Conservation (phyloP, 2,113 vertebrate genomes). For the Sminthopsis crassicaudata region DNA sequence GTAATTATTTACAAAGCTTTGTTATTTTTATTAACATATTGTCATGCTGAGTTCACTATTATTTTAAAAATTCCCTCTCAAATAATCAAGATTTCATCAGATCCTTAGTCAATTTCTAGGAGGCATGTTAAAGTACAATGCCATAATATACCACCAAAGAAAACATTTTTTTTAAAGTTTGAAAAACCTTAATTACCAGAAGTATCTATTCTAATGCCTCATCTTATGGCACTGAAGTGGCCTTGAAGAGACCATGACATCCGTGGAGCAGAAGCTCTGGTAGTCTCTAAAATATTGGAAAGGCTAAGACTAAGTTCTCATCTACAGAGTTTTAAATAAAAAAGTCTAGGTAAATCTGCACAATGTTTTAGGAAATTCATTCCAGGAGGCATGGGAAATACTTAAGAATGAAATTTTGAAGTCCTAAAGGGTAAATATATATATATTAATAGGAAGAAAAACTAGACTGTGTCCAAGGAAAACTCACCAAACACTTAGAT, state of each 20-base stretch:
- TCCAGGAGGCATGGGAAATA: neutral
- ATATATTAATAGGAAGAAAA: neutral
- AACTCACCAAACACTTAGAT: neutral
- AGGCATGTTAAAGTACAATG: neutral
- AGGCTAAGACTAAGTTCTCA: neutral
- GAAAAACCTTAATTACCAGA: neutral
- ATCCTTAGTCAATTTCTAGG: constrained; percentile 31
- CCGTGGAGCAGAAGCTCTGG: neutral
- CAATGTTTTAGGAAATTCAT: neutral
- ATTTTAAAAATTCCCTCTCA: neutral
- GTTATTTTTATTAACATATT: neutral
- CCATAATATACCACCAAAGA: neutral
- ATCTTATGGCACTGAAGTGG: neutral
- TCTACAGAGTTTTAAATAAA: neutral
- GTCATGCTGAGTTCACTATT: neutral
- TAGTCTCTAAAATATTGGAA: neutral
- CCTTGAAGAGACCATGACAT: neutral
- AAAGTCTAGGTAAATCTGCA: neutral
- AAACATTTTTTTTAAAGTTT: neutral
- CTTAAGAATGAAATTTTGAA: neutral
- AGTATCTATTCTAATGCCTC: neutral
- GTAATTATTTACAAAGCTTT: neutral
- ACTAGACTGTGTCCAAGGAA: neutral
- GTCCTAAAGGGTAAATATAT: neutral
- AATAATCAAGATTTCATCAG: constrained; percentile 34